Percentiles rank a stretch among this genome's conserved stretches.
Conservation (phyloP, 2,797 vertebrate genomes). For the Lepilemur ruficaudatus region DNA sequence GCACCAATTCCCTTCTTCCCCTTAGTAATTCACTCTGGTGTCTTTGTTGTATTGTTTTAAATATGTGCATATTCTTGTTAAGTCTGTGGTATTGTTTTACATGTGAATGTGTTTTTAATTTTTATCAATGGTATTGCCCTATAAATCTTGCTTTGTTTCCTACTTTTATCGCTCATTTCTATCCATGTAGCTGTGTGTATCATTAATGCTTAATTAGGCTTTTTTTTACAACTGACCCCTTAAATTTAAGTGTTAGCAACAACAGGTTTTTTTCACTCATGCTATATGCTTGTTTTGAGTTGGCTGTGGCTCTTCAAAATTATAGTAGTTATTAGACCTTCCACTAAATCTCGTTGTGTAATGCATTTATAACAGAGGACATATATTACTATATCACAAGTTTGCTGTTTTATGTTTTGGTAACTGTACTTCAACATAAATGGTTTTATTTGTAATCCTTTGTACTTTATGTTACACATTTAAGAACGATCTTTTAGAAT, state of each 20-base stretch:
- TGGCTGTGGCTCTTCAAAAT: neutral
- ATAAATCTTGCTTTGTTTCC: neutral
- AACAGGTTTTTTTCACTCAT: neutral
- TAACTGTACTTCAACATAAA: neutral
- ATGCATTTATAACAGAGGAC: neutral
- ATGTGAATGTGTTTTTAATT: constrained; percentile 20
- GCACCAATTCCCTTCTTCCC: neutral
- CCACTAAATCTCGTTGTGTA: neutral
- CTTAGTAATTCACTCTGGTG: neutral
- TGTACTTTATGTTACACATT: neutral
- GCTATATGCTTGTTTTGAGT: neutral
- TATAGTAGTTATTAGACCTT: neutral
- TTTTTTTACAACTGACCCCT: neutral
- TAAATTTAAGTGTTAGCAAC: neutral
- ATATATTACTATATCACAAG: neutral
- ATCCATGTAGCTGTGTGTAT: neutral
- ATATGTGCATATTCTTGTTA: neutral
- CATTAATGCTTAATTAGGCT: neutral
- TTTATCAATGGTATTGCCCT: neutral
- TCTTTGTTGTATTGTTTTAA: constrained; percentile 26
- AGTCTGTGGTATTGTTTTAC: neutral
- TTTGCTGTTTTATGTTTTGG: neutral
- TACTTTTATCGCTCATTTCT: neutral
- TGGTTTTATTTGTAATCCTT: neutral
- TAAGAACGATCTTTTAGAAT: neutral